Conservation (phyloP, 2,888 invertebrate genomes). For the Cerceris ruficornis region DNA sequence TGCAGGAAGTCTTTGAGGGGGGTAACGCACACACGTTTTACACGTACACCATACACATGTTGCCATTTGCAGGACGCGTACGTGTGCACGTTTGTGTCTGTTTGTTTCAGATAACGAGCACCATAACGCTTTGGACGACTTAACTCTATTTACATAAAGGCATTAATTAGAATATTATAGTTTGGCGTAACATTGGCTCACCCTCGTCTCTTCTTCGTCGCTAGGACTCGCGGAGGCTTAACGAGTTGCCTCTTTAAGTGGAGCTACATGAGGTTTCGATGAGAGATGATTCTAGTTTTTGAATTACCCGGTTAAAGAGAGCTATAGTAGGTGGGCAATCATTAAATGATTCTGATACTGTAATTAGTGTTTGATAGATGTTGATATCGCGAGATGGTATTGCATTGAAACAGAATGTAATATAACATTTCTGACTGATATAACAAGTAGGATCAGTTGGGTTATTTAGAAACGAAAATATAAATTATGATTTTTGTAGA, state of each 20-base stretch:
- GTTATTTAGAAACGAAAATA: no score
- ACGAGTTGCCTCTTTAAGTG: conserved; percentile 16
- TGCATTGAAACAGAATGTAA: no score
- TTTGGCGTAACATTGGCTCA: conserved; percentile 36
- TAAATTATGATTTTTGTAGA: no score
- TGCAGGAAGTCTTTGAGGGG: conserved; percentile 47
- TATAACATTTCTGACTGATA: no score
- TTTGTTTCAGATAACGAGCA: conserved; percentile 71
- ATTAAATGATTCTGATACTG: no score
- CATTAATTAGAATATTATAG: conserved; percentile 72
- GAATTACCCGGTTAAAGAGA: no score
- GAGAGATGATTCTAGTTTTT: no score
- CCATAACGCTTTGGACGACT: conserved; percentile 66
- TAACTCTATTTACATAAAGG: conserved; percentile 72
- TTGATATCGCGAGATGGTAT: no score
- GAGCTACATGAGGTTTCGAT: conserved; percentile 5
- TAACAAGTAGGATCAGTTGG: no score
- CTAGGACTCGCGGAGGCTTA: conserved; percentile 7
- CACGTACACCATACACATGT: conserved; percentile 2
- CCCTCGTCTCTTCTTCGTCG: neutral
- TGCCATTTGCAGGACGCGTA: conserved; percentile 4
- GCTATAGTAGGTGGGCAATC: no score
- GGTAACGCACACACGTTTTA: conserved; percentile 10
- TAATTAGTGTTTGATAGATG: no score
- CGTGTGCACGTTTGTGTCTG: conserved; percentile 61